A percentile compares a stretch with the other conserved stretches of the same genome.
These are phyloP conservation scores for Eira barbara DNA, from an alignment of 2,113 vertebrate genomes.

Conservation along the genomic window DNA sequence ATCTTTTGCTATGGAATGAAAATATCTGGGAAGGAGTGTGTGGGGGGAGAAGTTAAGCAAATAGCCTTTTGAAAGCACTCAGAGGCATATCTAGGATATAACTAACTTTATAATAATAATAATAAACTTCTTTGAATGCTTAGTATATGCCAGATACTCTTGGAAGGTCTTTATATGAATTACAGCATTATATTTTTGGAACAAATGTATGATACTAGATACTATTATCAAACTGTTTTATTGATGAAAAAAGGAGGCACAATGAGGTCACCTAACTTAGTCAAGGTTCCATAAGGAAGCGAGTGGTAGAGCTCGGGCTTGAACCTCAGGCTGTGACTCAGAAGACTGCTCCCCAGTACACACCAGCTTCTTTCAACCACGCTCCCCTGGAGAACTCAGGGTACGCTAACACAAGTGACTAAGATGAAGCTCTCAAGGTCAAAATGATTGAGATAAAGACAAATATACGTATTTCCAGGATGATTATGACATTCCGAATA, in stretches of 20 bases:
- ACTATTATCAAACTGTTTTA: neutral
- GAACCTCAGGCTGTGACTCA: neutral
- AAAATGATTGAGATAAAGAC: neutral
- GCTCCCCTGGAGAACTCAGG: neutral
- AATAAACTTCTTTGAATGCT: neutral
- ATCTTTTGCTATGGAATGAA: neutral
- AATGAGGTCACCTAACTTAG: neutral
- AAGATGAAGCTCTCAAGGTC: slow-evolving; percentile 13
- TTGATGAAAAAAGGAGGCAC: neutral
- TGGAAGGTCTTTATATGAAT: neutral
- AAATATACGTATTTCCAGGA: slow-evolving; percentile 41
- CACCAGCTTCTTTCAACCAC: neutral
- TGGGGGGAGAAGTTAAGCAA: neutral
- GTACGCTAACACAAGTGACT: neutral
- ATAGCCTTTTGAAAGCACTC: neutral
- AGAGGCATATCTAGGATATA: neutral
- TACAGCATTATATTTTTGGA: neutral
- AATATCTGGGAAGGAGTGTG: neutral
- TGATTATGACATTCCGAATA: slow-evolving; percentile 12
- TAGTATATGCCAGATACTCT: neutral
- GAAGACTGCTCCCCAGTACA: neutral
- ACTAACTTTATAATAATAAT: neutral
- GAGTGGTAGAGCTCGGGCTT: neutral
- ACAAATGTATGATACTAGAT: neutral
- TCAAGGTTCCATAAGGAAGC: neutral